A percentile compares a stretch with the other conserved stretches of the same genome.
Evolutionary conservation across 2,888 invertebrate species (phyloP).

Genomic region (Mythimna impura): DNA sequence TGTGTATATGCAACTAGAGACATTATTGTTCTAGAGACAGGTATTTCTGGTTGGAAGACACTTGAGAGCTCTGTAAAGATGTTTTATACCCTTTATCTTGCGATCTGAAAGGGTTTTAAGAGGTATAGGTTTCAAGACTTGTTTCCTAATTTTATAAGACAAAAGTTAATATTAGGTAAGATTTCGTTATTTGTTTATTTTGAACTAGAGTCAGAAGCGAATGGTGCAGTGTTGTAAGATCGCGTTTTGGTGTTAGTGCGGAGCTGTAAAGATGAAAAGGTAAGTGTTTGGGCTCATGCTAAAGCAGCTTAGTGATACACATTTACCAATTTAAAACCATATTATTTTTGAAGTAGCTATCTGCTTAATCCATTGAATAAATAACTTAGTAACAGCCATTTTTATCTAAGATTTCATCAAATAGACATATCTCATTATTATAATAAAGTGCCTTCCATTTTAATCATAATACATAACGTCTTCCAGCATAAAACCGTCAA

Average conservation of each 20-base stretch:
- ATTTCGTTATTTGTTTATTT: slow-evolving; percentile 5
- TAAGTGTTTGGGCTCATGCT: background rate
- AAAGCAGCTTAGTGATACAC: background rate
- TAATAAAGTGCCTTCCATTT: slow-evolving; percentile 16
- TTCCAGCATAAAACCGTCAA: slow-evolving; percentile 14
- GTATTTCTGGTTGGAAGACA: slow-evolving; percentile 31
- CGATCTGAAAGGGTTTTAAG: slow-evolving; percentile 19
- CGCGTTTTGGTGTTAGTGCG: background rate
- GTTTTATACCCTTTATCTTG: slow-evolving; percentile 29
- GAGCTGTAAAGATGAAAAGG: slow-evolving; percentile 34
- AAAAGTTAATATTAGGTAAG: background rate
- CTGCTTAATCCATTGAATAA: background rate
- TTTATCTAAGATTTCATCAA: background rate
- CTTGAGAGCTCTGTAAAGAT: background rate
- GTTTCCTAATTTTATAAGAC: slow-evolving; percentile 19
- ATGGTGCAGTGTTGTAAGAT: slow-evolving; percentile 8
- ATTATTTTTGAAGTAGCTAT: background rate
- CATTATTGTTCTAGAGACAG: slow-evolving; percentile 28
- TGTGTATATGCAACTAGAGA: slow-evolving; percentile 22
- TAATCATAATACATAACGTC: slow-evolving; percentile 34
- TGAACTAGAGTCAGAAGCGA: slow-evolving; percentile 16
- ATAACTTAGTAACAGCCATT: background rate
- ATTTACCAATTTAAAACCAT: background rate
- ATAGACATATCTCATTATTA: slow-evolving; percentile 16
- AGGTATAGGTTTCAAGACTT: slow-evolving; percentile 21